These are phyloP conservation scores for Drosophila rellima DNA, from an alignment of 2,888 invertebrate species.

Conservation along the genomic window DNA sequence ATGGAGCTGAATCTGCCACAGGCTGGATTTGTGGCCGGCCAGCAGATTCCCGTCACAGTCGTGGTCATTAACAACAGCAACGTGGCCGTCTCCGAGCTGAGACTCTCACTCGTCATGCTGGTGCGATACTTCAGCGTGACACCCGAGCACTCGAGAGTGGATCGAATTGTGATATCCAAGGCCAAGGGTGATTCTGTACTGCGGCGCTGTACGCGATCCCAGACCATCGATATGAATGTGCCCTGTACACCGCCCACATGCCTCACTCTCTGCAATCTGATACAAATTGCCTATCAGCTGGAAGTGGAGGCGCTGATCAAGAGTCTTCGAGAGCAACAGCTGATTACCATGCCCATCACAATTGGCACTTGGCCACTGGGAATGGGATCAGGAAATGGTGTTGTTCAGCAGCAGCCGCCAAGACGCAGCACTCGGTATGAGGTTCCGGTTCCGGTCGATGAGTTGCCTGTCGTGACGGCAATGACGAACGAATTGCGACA, in stretches of 20 bases:
- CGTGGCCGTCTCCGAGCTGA: conserved; percentile 74
- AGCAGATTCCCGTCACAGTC: conserved; percentile 81
- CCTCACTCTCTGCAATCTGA: conserved; percentile 72
- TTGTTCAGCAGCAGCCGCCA: conserved; percentile 69
- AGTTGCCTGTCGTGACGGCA: conserved; percentile 61
- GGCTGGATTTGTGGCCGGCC: conserved; percentile 84
- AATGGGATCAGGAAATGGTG: conserved; percentile 23
- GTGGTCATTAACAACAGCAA: conserved; percentile 88
- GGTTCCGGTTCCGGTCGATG: conserved; percentile 28
- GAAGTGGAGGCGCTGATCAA: conserved; percentile 78
- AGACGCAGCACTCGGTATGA: conserved; percentile 66
- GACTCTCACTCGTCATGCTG: conserved; percentile 76
- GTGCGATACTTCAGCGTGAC: conserved; percentile 74
- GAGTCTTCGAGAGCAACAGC: conserved; percentile 72
- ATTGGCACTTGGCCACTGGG: conserved; percentile 84
- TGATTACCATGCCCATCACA: conserved; percentile 82
- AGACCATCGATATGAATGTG: conserved; percentile 72
- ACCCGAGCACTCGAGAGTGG: conserved; percentile 66
- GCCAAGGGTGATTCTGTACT: conserved; percentile 73
- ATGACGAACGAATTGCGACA: conserved; percentile 39
- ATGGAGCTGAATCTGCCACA: conserved; percentile 80
- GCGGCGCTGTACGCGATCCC: conserved; percentile 68
- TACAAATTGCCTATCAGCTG: conserved; percentile 83
- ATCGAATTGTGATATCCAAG: conserved; percentile 74
- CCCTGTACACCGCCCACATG: conserved; percentile 85